phyloP scores from a whole-genome alignment of 2,888 invertebrate genomes.

The Drosophila meridionalis region DNA sequence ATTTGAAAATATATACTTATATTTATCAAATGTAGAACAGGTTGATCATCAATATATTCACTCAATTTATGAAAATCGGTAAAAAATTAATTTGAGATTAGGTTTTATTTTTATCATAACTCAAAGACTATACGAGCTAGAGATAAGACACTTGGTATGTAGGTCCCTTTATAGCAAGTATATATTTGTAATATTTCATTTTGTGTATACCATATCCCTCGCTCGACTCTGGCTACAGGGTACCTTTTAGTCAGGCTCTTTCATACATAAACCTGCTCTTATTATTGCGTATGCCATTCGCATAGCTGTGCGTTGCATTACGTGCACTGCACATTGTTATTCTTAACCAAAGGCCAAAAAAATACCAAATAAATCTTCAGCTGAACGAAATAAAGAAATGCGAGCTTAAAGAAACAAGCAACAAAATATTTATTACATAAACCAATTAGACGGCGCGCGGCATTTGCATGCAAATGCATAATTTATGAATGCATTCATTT shows the following conservation, averaged over 20 bases:
- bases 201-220: background rate
- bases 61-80: background rate
- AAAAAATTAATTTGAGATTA: background rate
- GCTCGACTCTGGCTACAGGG: background rate
- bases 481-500: slow-evolving; percentile 70
- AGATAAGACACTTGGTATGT: no score
- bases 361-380: slow-evolving; percentile 13
- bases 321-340: slow-evolving; percentile 45
- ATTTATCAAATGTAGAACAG: no score
- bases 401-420: background rate
- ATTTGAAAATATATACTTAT: no score
- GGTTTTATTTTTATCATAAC: background rate
- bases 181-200: background rate
- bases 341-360: slow-evolving; percentile 18
- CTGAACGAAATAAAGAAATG: background rate
- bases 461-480: slow-evolving; percentile 75
- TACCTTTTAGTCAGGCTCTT: background rate
- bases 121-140: background rate
- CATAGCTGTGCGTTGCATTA: slow-evolving; percentile 60
- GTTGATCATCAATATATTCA: no score
- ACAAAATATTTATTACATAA: slow-evolving; percentile 65
- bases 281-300: slow-evolving; percentile 52
- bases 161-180: no score
- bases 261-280: background rate
- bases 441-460: slow-evolving; percentile 63